phyloP scores from a whole-genome alignment of 2,113 vertebrate genomes.

The Sinocyclocheilus rhinocerous region DNA sequence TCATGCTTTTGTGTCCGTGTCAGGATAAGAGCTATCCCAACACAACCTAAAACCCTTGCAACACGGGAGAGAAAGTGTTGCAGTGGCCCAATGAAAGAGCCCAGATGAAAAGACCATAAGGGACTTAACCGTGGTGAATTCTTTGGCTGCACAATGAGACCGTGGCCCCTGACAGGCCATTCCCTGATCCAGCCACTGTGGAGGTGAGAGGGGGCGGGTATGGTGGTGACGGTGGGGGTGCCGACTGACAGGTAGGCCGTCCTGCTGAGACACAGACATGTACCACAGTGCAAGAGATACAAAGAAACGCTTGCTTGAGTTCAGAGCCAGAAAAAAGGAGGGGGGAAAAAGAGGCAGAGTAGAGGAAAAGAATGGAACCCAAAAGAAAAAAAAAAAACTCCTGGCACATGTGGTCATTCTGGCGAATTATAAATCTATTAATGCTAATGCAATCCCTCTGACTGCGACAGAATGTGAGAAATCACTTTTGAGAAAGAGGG shows the following conservation, averaged over 20 bases:
- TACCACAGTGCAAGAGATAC: slow-evolving; percentile 50
- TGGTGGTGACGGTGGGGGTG: slow-evolving; percentile 12
- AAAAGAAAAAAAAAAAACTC: slow-evolving; percentile 53
- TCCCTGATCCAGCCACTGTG: slow-evolving; percentile 57
- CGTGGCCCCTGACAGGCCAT: slow-evolving; percentile 59
- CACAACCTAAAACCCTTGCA: slow-evolving; percentile 54
- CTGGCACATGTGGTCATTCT: slow-evolving; percentile 70
- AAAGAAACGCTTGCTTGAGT: slow-evolving; percentile 55
- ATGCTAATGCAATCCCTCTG: slow-evolving; percentile 78
- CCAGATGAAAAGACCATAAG: slow-evolving; percentile 52
- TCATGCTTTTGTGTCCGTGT: slow-evolving; percentile 57
- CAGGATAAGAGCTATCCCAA: slow-evolving; percentile 56
- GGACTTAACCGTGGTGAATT: slow-evolving; percentile 57
- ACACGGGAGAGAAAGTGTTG: slow-evolving; percentile 50
- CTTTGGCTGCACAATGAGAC: slow-evolving; percentile 61
- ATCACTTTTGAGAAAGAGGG: slow-evolving; percentile 82
- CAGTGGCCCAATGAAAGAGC: slow-evolving; percentile 42
- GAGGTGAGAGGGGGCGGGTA: slow-evolving; percentile 40
- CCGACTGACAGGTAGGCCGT: slow-evolving; percentile 59
- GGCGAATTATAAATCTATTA: slow-evolving; percentile 76
- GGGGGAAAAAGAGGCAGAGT: slow-evolving; percentile 40
- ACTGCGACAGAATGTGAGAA: slow-evolving; percentile 78
- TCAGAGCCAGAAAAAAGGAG: slow-evolving; percentile 29
- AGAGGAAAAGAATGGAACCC: slow-evolving; percentile 51
- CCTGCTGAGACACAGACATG: slow-evolving; percentile 48